Evolutionary conservation across 2,797 vertebrate species (phyloP).

Genomic region (Tachyglossus aculeatus): DNA sequence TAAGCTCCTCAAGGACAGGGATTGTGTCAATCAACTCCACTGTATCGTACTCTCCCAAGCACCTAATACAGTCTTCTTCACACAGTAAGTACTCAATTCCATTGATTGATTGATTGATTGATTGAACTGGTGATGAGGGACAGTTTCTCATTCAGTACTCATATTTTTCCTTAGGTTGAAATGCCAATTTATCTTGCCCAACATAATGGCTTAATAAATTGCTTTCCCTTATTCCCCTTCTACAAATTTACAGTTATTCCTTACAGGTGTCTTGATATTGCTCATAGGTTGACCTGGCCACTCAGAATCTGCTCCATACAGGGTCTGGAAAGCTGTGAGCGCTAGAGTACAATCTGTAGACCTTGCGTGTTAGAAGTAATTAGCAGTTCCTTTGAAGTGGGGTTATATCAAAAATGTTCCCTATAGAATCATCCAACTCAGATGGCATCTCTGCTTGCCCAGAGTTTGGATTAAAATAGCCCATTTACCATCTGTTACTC

Average conservation of each 20-base stretch:
- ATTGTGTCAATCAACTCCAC: no score
- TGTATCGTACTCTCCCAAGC: no score
- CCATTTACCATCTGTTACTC: not conserved
- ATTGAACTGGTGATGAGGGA: no score
- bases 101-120: no score
- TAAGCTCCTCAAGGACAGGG: no score
- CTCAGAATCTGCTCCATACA: not conserved
- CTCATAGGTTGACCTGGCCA: not conserved
- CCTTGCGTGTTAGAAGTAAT: not conserved
- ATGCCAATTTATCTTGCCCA: not conserved
- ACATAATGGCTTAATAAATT: not conserved
- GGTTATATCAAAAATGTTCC: not conserved
- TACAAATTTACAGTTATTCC: not conserved
- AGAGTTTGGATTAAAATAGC: constrained; percentile 1
- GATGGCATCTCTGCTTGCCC: not conserved
- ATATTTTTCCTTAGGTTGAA: no score
- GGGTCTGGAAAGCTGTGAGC: not conserved
- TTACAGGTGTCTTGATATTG: not conserved
- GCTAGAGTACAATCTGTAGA: not conserved
- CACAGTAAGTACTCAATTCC: no score
- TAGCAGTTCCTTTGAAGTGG: not conserved
- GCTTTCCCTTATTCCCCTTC: not conserved
- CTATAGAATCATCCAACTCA: not conserved
- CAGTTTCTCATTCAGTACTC: constrained; percentile 6
- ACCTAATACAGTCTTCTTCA: no score